Evolutionary conservation across 30 jellyfish, hydroid and myxozoan species (phyloP).

Genomic region (Pelagia noctiluca): DNA sequence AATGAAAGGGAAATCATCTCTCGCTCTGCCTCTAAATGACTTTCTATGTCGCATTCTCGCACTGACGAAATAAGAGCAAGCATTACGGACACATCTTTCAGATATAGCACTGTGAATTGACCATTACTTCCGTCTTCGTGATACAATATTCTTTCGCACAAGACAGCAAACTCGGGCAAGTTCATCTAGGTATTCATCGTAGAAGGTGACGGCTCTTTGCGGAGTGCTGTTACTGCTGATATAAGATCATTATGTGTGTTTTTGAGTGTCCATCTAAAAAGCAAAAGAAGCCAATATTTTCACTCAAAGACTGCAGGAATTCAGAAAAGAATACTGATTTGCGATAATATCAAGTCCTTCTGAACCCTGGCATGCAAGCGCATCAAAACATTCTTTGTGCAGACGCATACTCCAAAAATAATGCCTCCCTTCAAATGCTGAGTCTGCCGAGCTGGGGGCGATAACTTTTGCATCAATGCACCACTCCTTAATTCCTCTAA

Average conservation of each 20-base stretch:
- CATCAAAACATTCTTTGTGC: conserved; percentile 35
- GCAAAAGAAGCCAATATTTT: not conserved
- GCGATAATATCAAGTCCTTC: too few species aligned
- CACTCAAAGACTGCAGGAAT: not conserved
- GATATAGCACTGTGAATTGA: not conserved
- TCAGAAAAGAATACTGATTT: not conserved
- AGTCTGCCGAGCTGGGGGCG: conserved; percentile 47
- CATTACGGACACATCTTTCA: not conserved
- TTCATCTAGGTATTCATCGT: not conserved
- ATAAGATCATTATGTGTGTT: too few species aligned
- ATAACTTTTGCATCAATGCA: conserved; percentile 42
- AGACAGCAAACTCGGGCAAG: not conserved
- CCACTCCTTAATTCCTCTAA: conserved; percentile 42
- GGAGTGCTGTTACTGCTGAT: too few species aligned
- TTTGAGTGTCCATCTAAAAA: conserved; percentile 2
- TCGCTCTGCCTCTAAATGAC: not conserved
- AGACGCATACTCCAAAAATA: conserved; percentile 42
- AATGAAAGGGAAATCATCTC: not conserved
- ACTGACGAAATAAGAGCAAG: not conserved
- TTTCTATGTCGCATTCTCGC: not conserved
- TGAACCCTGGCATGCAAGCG: too few species aligned
- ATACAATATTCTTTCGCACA: too few species aligned
- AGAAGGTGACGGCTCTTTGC: not conserved
- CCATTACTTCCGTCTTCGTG: not conserved
- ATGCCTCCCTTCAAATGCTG: conserved; percentile 32